phyloP scores from a whole-genome alignment of 2,113 vertebrate genomes.

The Trichomycterus rosablanca region DNA sequence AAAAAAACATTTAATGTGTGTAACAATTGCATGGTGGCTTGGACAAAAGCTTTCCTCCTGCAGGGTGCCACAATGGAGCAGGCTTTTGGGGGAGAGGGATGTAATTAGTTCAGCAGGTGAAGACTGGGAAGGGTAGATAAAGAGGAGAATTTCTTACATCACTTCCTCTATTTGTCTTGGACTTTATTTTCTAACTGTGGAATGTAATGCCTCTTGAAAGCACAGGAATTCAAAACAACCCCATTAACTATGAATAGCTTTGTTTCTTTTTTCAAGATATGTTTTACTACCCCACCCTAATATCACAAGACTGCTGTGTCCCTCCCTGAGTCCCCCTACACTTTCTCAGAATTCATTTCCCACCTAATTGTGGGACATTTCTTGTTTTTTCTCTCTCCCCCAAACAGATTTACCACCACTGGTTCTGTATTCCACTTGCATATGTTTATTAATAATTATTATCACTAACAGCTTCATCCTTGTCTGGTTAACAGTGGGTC shows the following conservation, averaged over 20 bases:
- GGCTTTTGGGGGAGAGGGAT: slow-evolving; percentile 6
- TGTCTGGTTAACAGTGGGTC: too few species aligned
- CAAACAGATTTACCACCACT: background rate
- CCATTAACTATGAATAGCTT: slow-evolving; percentile 41
- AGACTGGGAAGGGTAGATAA: slow-evolving; percentile 46
- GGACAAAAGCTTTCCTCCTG: slow-evolving; percentile 38
- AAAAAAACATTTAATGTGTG: too few species aligned
- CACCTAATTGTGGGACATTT: slow-evolving; percentile 21
- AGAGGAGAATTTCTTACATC: slow-evolving; percentile 42
- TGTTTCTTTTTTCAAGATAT: slow-evolving; percentile 38
- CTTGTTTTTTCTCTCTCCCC: too few species aligned
- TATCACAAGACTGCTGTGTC: slow-evolving; percentile 38
- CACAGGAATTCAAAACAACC: slow-evolving; percentile 48
- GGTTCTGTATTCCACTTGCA: background rate
- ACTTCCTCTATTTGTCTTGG: slow-evolving; percentile 46
- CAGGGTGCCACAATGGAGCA: slow-evolving; percentile 15
- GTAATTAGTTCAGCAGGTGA: slow-evolving; percentile 48
- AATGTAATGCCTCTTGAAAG: slow-evolving; percentile 36
- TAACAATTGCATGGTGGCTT: background rate
- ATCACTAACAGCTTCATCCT: too few species aligned
- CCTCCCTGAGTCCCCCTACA: slow-evolving; percentile 11
- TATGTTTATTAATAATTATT: background rate
- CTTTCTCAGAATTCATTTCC: slow-evolving; percentile 34
- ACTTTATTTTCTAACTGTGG: slow-evolving; percentile 38
- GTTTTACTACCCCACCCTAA: slow-evolving; percentile 43